A percentile compares a stretch with the other conserved stretches of the same genome.
Conservation (phyloP, 2,888 invertebrate species). For the Nymphalis c-album region DNA sequence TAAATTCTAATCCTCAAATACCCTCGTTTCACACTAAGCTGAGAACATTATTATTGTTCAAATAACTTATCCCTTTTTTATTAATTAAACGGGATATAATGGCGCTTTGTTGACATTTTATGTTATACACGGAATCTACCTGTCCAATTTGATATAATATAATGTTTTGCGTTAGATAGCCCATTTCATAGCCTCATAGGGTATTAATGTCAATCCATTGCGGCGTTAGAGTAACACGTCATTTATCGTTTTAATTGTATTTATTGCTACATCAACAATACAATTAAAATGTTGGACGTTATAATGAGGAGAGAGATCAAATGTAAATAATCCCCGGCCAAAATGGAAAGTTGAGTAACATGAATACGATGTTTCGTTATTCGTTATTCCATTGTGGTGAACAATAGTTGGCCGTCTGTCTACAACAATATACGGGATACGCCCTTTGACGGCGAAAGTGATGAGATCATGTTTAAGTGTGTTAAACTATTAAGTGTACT, state of each 20-base stretch:
- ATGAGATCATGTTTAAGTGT: constrained; percentile 38
- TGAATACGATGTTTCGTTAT: constrained; percentile 55
- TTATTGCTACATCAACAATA: neutral
- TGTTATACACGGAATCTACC: too few species aligned
- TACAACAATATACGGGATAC: constrained; percentile 40
- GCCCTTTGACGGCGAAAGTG: constrained; percentile 47
- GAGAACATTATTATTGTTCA: neutral
- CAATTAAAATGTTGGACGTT: neutral
- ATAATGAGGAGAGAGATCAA: neutral
- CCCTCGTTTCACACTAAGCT: constrained; percentile 14
- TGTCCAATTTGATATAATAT: too few species aligned
- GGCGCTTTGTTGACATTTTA: too few species aligned
- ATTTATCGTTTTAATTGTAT: neutral
- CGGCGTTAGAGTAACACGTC: too few species aligned
- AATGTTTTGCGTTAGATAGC: too few species aligned
- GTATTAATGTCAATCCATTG: too few species aligned
- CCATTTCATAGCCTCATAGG: too few species aligned
- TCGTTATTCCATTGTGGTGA: constrained; percentile 59
- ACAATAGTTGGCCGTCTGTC: constrained; percentile 52
- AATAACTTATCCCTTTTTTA: neutral
- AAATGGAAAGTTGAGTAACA: constrained; percentile 48
- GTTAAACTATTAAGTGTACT: constrained; percentile 29
- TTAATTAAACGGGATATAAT: too few species aligned
- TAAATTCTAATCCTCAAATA: neutral
- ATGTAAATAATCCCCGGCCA: constrained; percentile 14